A percentile compares a stretch with the other conserved stretches of the same genome.
phyloP scores from a whole-genome alignment of 2,888 invertebrate species.

The Buathra laborator region DNA sequence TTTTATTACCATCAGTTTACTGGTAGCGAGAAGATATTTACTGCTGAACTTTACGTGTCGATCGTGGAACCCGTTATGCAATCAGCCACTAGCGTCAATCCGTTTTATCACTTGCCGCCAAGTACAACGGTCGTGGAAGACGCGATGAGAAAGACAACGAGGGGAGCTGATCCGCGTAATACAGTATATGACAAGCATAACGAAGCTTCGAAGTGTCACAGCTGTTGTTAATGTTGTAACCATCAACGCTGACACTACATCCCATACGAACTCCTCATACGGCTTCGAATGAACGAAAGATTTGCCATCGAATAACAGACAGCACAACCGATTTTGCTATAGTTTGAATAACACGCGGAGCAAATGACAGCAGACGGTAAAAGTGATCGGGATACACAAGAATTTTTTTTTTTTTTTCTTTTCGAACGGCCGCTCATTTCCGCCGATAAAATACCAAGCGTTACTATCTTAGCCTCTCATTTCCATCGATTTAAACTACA shows the following conservation, averaged over 20 bases:
- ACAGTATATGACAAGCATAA: slow-evolving; percentile 34
- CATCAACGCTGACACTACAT: slow-evolving; percentile 73
- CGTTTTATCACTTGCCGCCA: slow-evolving; percentile 60
- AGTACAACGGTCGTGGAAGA: slow-evolving; percentile 45
- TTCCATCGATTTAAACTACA: not conserved
- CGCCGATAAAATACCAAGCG: too few species aligned
- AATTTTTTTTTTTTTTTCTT: too few species aligned
- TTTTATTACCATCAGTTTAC: not conserved
- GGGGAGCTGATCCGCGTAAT: slow-evolving; percentile 12
- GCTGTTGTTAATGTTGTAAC: slow-evolving; percentile 75
- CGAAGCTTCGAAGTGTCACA: slow-evolving; percentile 69
- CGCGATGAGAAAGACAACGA: slow-evolving; percentile 55
- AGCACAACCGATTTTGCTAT: too few species aligned
- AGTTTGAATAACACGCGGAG: too few species aligned
- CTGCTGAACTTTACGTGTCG: slow-evolving; percentile 12
- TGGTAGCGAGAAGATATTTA: slow-evolving; percentile 39
- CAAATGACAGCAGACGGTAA: too few species aligned
- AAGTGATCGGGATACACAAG: too few species aligned
- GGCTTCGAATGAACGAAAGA: not conserved
- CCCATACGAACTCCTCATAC: slow-evolving; percentile 28
- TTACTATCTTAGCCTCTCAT: not conserved
- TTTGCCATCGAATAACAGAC: not conserved
- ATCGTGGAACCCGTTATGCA: slow-evolving; percentile 43
- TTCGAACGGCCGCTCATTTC: too few species aligned
- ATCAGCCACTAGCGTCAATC: slow-evolving; percentile 65